phyloP scores from a whole-genome alignment of 2,888 invertebrate species.

The Isoperla grammatica region DNA sequence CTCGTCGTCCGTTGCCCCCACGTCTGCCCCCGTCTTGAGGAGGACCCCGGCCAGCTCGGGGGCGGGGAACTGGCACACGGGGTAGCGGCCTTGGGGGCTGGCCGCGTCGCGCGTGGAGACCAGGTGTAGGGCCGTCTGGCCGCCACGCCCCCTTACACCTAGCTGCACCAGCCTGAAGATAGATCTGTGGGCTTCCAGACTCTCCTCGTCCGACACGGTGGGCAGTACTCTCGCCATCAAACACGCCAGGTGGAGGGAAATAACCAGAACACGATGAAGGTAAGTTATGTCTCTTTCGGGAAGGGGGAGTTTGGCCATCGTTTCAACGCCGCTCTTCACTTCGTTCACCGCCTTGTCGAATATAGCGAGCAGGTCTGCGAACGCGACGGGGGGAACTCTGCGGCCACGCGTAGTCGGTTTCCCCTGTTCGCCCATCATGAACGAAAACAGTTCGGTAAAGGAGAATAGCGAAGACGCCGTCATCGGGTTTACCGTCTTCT shows the following conservation, averaged over 20 bases:
- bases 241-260: conserved; percentile 78
- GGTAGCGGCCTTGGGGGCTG: conserved; percentile 56
- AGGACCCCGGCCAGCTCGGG: conserved; percentile 65
- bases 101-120: conserved; percentile 76
- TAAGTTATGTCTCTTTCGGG: conserved; percentile 69
- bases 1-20: conserved; percentile 70
- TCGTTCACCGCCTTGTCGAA: conserved; percentile 68
- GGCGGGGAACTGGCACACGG: conserved; percentile 65
- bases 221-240: conserved; percentile 57
- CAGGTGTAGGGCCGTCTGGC: conserved; percentile 71
- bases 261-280: conserved; percentile 77
- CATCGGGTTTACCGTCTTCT: conserved; percentile 86
- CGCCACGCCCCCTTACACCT: conserved; percentile 51
- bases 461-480: conserved; percentile 91
- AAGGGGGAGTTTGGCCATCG: conserved; percentile 34
- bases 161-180: conserved; percentile 73
- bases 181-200: conserved; percentile 45
- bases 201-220: conserved; percentile 36
- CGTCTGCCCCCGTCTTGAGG: conserved; percentile 75
- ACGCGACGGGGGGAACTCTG: conserved; percentile 73
- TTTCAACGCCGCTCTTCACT: conserved; percentile 38
- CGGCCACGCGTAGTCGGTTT: conserved; percentile 62
- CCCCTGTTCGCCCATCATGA: conserved; percentile 86
- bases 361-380: conserved; percentile 75
- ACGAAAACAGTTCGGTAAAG: conserved; percentile 91